Evolutionary conservation across 2,888 invertebrate genomes (phyloP).

Genomic region (Baccha elongata): DNA sequence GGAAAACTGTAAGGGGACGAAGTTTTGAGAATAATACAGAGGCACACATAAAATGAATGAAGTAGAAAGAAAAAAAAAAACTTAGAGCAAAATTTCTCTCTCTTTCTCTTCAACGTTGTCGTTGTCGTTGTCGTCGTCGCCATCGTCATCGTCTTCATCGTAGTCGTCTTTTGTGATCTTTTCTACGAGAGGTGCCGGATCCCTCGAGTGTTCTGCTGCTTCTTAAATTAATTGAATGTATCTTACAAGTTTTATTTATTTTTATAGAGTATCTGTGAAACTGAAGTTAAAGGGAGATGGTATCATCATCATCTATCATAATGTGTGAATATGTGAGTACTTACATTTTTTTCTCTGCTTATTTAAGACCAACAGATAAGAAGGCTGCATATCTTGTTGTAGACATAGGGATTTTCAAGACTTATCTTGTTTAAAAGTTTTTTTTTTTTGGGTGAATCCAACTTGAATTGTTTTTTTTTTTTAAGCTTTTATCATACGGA

Average conservation of each 20-base stretch:
- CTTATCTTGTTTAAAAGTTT: constrained; percentile 25
- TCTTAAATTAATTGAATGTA: constrained; percentile 73
- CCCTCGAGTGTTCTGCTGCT: constrained; percentile 59
- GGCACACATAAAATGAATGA: constrained; percentile 30
- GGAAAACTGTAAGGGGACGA: constrained; percentile 1
- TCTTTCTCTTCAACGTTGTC: neutral
- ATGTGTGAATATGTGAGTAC: constrained; percentile 54
- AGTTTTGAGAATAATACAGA: constrained; percentile 40
- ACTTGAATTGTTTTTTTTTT: constrained; percentile 42
- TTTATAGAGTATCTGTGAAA: constrained; percentile 30
- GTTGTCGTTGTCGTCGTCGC: neutral
- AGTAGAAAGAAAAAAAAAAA: neutral
- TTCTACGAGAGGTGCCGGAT: constrained; percentile 65
- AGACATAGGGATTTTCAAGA: constrained; percentile 25
- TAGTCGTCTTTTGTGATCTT: constrained; percentile 62
- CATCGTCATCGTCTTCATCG: neutral
- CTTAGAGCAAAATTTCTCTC: constrained; percentile 29
- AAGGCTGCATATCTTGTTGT: neutral
- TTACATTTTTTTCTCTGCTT: constrained; percentile 51
- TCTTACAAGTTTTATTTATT: constrained; percentile 39
- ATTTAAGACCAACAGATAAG: constrained; percentile 47
- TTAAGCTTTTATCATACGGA: constrained; percentile 13
- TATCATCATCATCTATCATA: constrained; percentile 57
- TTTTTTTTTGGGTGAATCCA: constrained; percentile 38
- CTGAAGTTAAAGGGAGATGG: constrained; percentile 36